These are phyloP conservation scores for Apis florea DNA, from an alignment of 1,140 invertebrate genomes.

Conservation along the genomic window DNA sequence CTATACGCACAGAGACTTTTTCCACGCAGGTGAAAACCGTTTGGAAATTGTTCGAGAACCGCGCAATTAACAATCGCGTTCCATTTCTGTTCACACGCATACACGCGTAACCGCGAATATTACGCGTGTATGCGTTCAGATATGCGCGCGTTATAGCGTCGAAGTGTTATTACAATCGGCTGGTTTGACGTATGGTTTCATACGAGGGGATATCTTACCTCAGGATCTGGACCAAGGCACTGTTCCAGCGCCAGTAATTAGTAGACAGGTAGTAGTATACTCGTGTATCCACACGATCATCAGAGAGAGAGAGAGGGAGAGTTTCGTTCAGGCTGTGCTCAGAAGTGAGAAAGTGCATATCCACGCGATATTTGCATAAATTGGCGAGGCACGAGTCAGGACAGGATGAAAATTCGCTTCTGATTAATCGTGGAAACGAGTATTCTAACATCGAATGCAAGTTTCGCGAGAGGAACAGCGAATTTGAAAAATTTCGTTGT, in stretches of 20 bases:
- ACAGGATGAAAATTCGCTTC: conserved; percentile 5
- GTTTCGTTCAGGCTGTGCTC: conserved; percentile 11
- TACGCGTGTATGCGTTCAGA: neutral
- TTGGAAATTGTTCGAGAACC: neutral
- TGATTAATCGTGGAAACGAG: neutral
- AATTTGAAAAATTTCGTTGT: neutral
- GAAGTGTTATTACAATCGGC: conserved; percentile 43
- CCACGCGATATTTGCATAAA: conserved; percentile 20
- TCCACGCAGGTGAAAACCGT: neutral
- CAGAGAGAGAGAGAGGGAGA: neutral
- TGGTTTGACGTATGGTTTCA: conserved; percentile 55
- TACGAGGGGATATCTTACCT: conserved; percentile 46
- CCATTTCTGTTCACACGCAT: neutral
- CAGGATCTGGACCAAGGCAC: conserved; percentile 47
- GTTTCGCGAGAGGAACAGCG: too few species aligned
- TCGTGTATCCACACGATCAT: neutral
- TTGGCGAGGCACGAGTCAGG: neutral
- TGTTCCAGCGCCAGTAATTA: conserved; percentile 54
- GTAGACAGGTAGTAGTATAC: conserved; percentile 35
- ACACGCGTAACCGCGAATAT: neutral
- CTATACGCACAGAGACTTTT: too few species aligned
- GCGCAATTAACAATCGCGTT: neutral
- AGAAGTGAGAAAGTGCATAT: conserved; percentile 16
- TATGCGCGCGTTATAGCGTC: conserved; percentile 15
- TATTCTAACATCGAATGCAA: conserved; percentile 1